phyloP scores from a whole-genome alignment of 2,888 invertebrate species.

The Tyria jacobaeae region DNA sequence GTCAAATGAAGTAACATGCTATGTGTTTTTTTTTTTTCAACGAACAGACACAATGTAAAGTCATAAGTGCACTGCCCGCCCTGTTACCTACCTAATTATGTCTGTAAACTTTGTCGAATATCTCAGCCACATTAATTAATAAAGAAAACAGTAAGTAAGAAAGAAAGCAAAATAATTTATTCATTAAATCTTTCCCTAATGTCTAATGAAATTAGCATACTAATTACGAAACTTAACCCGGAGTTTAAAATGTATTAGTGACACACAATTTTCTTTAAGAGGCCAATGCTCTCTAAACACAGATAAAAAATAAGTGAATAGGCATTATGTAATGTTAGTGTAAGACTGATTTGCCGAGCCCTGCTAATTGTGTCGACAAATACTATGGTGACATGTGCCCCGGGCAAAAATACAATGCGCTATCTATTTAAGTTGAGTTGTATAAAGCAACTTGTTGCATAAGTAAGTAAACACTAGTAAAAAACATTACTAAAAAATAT shows the following conservation, averaged over 20 bases:
- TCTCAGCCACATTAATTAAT: constrained; percentile 6
- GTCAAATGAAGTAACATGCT: too few species aligned
- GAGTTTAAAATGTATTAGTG: constrained; percentile 20
- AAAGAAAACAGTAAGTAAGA: too few species aligned
- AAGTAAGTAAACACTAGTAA: too few species aligned
- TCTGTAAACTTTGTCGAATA: too few species aligned
- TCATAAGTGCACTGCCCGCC: too few species aligned
- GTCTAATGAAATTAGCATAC: constrained; percentile 7
- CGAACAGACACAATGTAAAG: too few species aligned
- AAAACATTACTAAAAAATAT: too few species aligned
- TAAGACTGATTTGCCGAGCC: constrained; percentile 27
- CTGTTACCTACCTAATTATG: too few species aligned
- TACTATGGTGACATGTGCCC: constrained; percentile 23
- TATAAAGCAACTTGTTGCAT: constrained; percentile 13
- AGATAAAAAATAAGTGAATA: constrained; percentile 30
- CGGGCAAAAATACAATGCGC: constrained; percentile 19
- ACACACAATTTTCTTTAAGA: constrained; percentile 4
- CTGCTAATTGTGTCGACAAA: constrained; percentile 41
- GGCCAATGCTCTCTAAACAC: constrained; percentile 29
- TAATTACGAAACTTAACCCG: constrained; percentile 17
- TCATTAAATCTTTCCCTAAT: too few species aligned
- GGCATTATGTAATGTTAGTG: constrained; percentile 47
- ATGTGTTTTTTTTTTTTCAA: too few species aligned
- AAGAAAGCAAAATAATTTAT: too few species aligned
- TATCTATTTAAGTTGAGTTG: constrained; percentile 8